Evolutionary conservation across 92 coral and sea anemone genomes (phyloP).

Genomic region (Palythoa heliodiscus): DNA sequence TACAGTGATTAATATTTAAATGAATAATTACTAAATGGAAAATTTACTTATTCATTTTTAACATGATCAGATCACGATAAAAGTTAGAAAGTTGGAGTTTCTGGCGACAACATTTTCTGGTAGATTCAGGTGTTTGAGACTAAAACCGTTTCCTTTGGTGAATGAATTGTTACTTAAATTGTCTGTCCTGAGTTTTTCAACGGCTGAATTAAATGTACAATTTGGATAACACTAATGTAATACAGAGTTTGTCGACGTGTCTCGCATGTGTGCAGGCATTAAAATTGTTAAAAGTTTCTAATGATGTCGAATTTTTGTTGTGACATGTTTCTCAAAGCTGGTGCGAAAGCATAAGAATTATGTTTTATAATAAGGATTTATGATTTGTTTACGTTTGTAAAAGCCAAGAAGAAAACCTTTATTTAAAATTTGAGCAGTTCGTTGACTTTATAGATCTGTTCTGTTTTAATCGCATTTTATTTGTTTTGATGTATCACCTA

Average conservation of each 20-base stretch:
- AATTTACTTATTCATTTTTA: not conserved
- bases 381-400: not conserved
- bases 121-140: not conserved
- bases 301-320: not conserved
- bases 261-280: not conserved
- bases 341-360: not conserved
- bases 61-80: not conserved
- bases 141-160: not conserved
- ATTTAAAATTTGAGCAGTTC: not conserved
- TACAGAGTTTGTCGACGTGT: not conserved
- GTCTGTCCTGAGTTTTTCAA: not conserved
- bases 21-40: constrained; percentile 9
- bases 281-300: not conserved
- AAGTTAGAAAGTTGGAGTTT: not conserved
- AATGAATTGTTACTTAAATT: not conserved
- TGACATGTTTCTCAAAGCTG: not conserved
- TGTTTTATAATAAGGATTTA: not conserved
- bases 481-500: not conserved
- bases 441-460: not conserved
- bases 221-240: not conserved
- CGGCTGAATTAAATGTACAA: not conserved
- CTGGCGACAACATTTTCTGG: not conserved
- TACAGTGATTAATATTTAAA: not conserved
- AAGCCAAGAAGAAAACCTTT: not conserved
- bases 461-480: constrained; percentile 17